Evolutionary conservation across 2,113 vertebrate species (phyloP), one percentile per base, ranked within the genome.

Genomic region (Barbus barbus): DNA sequence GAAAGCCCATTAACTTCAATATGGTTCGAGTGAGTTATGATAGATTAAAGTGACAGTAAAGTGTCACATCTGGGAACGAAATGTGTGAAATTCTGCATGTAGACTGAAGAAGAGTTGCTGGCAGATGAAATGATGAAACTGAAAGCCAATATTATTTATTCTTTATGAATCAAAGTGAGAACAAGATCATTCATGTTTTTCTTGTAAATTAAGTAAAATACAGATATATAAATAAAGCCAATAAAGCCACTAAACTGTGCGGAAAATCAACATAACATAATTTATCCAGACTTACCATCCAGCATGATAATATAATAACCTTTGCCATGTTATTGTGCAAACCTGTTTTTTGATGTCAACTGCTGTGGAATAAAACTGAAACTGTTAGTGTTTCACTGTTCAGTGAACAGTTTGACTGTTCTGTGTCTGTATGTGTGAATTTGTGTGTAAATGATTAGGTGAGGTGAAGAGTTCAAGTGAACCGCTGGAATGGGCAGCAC

Each of bases 291-390:
- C 5, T 3, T n/a, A n/a, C n/a, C 67, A 6, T n/a, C 22, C 36
- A 41, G 67, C 36, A 72, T 6, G 69, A 41, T 41, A 41, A 24
- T 38, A 33, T 5, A 58, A 18, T 11, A 60, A 61, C 4, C 36
- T 26, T 41, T 78, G 12, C 16, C 33, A 61, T 78, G 60, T 41
- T 26, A 41, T 18, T 16, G 26, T 41, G 53, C 22, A 78, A 18
- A 65, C 31, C 0, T 36, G 63, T 77, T 61, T 51, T 36, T n/a
- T 60, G 8, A 53, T 84, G 26, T 76, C 4, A 44, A 8, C 36
- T 77, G 9, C n/a, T 87, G 75, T 85, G 41, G 82, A 94, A 89
- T 88, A 91, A 92, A 92, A 56, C 89, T 92, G 81, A 88, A 83
- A 86, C 88, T 71, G 48, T 82, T 44, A 44, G 48, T 46, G 3